Evolutionary conservation across 2,888 invertebrate genomes (phyloP).

Genomic region (Eupithecia dodoneata): DNA sequence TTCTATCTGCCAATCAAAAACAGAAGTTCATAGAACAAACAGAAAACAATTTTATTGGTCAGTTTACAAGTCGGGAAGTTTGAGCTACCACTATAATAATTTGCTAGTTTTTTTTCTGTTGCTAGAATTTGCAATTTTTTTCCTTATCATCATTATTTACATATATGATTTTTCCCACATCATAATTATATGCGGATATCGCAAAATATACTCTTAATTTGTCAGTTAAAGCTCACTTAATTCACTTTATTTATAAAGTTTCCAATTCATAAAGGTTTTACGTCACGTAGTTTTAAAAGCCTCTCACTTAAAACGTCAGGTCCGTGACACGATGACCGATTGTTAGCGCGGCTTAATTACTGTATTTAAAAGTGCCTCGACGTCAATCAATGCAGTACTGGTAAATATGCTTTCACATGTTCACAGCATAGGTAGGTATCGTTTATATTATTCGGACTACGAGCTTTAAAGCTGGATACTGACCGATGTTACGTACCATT

Average conservation of each 20-base stretch:
- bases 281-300: conserved; percentile 42
- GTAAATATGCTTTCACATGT: conserved; percentile 51
- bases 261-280: conserved; percentile 23
- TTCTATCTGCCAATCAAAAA: no score
- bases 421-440: background rate
- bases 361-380: conserved; percentile 70
- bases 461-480: background rate
- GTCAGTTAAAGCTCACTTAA: background rate
- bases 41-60: no score
- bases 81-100: no score
- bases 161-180: background rate
- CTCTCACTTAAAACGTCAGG: conserved; percentile 64
- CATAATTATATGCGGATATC: background rate
- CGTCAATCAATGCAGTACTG: conserved; percentile 65
- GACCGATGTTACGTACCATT: no score
- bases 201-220: background rate
- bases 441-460: background rate
- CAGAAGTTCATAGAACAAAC: no score
- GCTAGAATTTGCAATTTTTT: no score
- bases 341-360: conserved; percentile 71
- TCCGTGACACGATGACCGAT: conserved; percentile 66
- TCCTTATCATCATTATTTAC: no score
- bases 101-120: no score
- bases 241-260: conserved; percentile 1
- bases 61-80: no score